Evolutionary conservation across 2,797 vertebrate genomes (phyloP).

Genomic region (Etheostoma perlongum): DNA sequence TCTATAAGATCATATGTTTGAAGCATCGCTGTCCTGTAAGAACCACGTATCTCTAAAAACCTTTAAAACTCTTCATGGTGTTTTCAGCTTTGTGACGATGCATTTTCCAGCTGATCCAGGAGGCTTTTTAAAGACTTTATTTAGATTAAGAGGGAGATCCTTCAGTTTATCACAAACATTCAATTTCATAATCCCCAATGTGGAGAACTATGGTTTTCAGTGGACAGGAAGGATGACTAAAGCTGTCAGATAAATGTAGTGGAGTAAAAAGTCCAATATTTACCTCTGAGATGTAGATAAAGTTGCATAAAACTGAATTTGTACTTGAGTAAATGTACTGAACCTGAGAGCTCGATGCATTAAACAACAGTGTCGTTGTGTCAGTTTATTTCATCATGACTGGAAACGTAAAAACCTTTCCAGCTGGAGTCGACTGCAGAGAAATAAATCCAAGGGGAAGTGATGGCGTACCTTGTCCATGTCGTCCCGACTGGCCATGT

Average conservation of each 20-base stretch:
- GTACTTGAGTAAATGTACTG: not conserved
- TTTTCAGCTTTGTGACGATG: no score
- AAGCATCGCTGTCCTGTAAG: no score
- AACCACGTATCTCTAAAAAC: no score
- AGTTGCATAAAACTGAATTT: not conserved
- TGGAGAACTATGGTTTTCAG: not conserved
- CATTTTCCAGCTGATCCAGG: no score
- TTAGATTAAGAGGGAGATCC: no score
- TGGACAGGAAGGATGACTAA: not conserved
- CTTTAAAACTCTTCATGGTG: no score
- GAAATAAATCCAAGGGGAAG: not conserved
- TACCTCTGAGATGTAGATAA: no score
- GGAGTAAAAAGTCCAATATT: not conserved
- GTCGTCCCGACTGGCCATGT: slow-evolving; percentile 85
- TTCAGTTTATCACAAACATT: not conserved
- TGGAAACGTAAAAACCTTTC: not conserved
- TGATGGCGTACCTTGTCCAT: slow-evolving; percentile 70
- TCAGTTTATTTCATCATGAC: not conserved
- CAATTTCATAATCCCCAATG: not conserved
- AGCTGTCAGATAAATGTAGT: not conserved
- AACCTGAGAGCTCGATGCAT: not conserved
- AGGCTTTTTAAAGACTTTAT: no score
- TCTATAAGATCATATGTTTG: no score
- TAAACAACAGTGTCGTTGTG: not conserved
- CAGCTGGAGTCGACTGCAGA: not conserved